phyloP scores from a whole-genome alignment of 2,113 vertebrate genomes.

The Chloropsis cyanopogon region DNA sequence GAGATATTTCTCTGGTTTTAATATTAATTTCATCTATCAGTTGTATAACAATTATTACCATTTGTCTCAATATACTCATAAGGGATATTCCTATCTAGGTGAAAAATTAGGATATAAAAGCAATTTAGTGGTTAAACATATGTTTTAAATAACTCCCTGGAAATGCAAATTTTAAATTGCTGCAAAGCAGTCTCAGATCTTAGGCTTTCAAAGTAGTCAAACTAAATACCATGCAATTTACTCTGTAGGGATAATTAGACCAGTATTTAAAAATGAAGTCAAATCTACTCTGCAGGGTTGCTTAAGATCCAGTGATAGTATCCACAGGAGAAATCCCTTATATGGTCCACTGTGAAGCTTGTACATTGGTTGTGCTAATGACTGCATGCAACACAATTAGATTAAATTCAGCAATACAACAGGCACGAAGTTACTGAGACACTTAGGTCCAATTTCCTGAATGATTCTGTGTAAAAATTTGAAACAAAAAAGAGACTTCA shows the following conservation, averaged over 20 bases:
- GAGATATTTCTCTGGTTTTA: neutral
- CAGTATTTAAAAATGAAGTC: neutral
- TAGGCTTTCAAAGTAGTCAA: conserved; percentile 11
- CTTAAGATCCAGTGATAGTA: neutral
- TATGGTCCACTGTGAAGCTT: neutral
- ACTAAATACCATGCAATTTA: conserved; percentile 24
- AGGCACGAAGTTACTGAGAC: neutral
- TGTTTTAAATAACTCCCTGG: conserved; percentile 16
- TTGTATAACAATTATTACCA: neutral
- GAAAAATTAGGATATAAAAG: neutral
- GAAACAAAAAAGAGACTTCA: neutral
- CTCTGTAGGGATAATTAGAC: conserved; percentile 20
- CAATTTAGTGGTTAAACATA: conserved; percentile 1
- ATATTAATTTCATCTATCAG: neutral
- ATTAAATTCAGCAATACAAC: neutral
- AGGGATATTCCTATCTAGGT: neutral
- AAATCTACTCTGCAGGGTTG: neutral
- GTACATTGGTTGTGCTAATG: neutral
- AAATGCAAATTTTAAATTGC: conserved; percentile 22
- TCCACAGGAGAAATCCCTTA: neutral
- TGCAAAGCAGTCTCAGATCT: conserved; percentile 4
- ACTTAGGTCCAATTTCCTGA: neutral
- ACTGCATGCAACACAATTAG: neutral
- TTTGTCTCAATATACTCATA: neutral
- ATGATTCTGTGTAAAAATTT: neutral